Percentiles rank a stretch among this genome's conserved stretches.
Evolutionary conservation across 2,797 vertebrate species (phyloP).

Genomic region (Sciurus vulgaris): DNA sequence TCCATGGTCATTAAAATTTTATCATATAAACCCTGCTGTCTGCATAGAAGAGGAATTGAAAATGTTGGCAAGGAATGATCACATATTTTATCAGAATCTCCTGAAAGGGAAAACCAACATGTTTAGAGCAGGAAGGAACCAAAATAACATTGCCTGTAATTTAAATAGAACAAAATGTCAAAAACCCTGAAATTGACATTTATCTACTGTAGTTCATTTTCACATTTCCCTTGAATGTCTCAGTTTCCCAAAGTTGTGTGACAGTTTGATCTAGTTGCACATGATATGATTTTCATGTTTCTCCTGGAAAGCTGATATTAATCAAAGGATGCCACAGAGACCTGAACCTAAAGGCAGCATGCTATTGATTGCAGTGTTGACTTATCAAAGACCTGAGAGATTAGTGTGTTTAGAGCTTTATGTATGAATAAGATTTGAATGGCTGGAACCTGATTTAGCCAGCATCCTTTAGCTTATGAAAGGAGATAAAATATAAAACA

Average conservation of each 20-base stretch:
- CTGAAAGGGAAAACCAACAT: slow-evolving; percentile 83
- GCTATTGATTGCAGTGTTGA: slow-evolving; percentile 85
- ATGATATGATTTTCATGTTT: slow-evolving; percentile 85
- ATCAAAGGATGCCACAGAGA: slow-evolving; percentile 83
- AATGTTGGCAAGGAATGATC: slow-evolving; percentile 85
- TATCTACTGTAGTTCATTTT: slow-evolving; percentile 86
- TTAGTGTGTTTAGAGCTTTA: slow-evolving; percentile 81
- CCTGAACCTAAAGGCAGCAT: slow-evolving; percentile 76
- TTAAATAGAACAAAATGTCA: slow-evolving; percentile 87
- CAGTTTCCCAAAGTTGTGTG: slow-evolving; percentile 84
- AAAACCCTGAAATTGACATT: slow-evolving; percentile 85
- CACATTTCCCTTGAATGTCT: slow-evolving; percentile 85
- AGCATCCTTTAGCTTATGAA: slow-evolving; percentile 65
- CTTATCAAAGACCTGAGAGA: slow-evolving; percentile 82
- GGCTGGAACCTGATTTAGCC: slow-evolving; percentile 69
- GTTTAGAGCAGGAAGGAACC: slow-evolving; percentile 85
- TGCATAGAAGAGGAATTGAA: slow-evolving; percentile 86
- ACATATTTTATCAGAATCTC: slow-evolving; percentile 88
- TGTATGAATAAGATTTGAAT: slow-evolving; percentile 66
- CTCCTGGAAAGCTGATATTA: slow-evolving; percentile 85
- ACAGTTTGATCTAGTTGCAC: slow-evolving; percentile 85
- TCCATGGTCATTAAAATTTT: slow-evolving; percentile 89
- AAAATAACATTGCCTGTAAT: slow-evolving; percentile 86
- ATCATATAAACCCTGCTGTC: slow-evolving; percentile 87
- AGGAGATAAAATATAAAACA: slow-evolving; percentile 62